Base-by-base conservation (phyloP, 2,888 invertebrate genomes). In the Diloba caeruleocephala region DNA sequence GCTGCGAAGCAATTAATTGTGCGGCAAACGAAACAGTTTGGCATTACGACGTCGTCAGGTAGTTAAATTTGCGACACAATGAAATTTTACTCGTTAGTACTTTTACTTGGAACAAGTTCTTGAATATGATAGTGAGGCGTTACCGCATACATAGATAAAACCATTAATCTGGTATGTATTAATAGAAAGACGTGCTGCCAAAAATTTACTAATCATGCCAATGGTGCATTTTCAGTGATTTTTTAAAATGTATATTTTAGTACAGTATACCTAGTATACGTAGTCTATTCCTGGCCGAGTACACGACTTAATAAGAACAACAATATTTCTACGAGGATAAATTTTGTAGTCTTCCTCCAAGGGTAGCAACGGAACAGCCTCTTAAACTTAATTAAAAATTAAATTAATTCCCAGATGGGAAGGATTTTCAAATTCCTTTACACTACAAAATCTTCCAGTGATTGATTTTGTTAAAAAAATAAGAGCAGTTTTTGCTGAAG, bases 1-100 rank as follows among this genome's bases (percentile, higher is more conserved):
- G 56, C 52, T 49, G 48, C 32, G 28, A 28, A 37, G 46, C 53
- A 66, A 70, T 69, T 69, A 70, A 61, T 71, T 66, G 61, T 61
- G 54, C 25, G 54, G 52, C 39, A 57, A 57, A 57, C 42, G 71
- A 66, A 65, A 62, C 61, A 66, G 37, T 48, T 46, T 28, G 34
- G 21, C 41, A 49, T 52, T 61, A 48, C 23, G 41, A 42, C 37
- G 52, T 38, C n/a, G 50, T 45, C 34, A 66, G 55, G 43, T 36
- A 42, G 49, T 59, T 60, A 42, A 63, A 43, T 49, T 46, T 37
- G 46, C 12, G 36, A 66, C 67, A 51, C 51, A 46, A 60, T 64
- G 46, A 51, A 60, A 50, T 46, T 13, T 28, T 51, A 39, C 39
- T 25, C 39, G 46, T 46, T 54, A 54, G 54, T 59, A 63, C 60